A percentile compares a stretch with the other conserved stretches of the same genome.
Evolutionary conservation across 2,888 invertebrate genomes (phyloP).

Genomic region (Autographa pulchrina): DNA sequence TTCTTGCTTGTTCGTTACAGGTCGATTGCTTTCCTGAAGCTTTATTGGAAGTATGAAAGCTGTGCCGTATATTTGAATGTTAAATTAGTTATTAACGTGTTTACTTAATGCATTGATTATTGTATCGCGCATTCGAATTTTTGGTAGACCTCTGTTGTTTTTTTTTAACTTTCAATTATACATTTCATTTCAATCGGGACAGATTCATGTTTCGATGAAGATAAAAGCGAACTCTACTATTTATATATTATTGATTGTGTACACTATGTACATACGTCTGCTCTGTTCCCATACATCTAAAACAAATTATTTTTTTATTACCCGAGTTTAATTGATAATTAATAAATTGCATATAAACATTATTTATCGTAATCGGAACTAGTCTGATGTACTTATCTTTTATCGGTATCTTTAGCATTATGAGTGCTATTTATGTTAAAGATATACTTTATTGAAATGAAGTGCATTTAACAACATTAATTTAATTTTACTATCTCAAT

Average conservation of each 20-base stretch:
- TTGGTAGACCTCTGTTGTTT: neutral
- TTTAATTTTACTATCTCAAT: neutral
- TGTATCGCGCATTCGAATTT: neutral
- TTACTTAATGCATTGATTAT: neutral
- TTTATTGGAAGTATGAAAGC: neutral
- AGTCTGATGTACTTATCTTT: slow-evolving; percentile 25
- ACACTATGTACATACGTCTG: no score
- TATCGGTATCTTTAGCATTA: slow-evolving; percentile 19
- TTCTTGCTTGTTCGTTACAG: slow-evolving; percentile 18
- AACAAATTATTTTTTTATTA: neutral
- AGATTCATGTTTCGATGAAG: slow-evolving; percentile 23
- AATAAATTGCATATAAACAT: neutral
- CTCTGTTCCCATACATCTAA: neutral
- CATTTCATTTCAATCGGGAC: slow-evolving; percentile 12
- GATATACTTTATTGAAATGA: neutral
- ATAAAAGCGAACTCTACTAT: slow-evolving; percentile 9
- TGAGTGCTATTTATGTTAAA: slow-evolving; percentile 11
- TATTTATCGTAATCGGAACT: slow-evolving; percentile 34
- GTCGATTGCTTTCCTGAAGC: slow-evolving; percentile 5
- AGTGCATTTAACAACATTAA: neutral
- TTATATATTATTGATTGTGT: no score
- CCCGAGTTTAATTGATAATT: neutral
- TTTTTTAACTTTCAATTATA: neutral
- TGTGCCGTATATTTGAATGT: neutral
- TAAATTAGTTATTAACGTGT: neutral